Conservation (phyloP, 2,113 vertebrate genomes). For the Gopherus evgoodei region DNA sequence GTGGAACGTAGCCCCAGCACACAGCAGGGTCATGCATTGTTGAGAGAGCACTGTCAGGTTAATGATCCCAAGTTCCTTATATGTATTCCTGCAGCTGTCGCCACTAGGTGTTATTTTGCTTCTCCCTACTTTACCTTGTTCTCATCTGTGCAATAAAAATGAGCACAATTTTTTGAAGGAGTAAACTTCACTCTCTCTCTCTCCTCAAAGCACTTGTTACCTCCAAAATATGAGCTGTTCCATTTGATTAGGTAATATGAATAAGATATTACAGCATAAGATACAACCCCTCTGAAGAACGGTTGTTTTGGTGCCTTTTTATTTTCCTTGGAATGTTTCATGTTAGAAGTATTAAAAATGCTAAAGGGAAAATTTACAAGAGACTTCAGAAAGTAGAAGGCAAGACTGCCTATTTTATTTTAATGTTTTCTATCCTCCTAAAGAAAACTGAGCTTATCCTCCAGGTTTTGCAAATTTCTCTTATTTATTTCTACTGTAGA, state of each 20-base stretch:
- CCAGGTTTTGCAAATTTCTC: constrained; percentile 3
- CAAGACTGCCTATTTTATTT: background rate
- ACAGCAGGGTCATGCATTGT: background rate
- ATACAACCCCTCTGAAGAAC: background rate
- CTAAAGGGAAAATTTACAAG: background rate
- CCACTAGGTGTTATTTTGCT: background rate
- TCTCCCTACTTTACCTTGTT: background rate
- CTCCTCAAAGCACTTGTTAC: background rate
- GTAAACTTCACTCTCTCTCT: background rate
- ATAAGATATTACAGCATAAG: background rate
- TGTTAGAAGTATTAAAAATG: background rate
- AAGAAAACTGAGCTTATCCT: background rate
- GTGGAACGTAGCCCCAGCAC: background rate
- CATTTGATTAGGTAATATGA: background rate
- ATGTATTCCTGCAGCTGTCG: background rate
- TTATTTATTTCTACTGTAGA: background rate
- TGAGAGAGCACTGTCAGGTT: background rate
- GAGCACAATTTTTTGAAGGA: background rate
- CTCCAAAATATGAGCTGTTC: background rate
- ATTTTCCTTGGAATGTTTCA: background rate
- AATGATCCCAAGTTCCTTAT: background rate
- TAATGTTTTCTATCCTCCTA: background rate
- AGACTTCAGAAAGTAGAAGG: background rate
- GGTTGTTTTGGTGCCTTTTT: background rate
- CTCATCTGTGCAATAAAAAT: background rate